Base-by-base conservation (phyloP, 2,888 invertebrate species). In the Mythimna loreyi region DNA sequence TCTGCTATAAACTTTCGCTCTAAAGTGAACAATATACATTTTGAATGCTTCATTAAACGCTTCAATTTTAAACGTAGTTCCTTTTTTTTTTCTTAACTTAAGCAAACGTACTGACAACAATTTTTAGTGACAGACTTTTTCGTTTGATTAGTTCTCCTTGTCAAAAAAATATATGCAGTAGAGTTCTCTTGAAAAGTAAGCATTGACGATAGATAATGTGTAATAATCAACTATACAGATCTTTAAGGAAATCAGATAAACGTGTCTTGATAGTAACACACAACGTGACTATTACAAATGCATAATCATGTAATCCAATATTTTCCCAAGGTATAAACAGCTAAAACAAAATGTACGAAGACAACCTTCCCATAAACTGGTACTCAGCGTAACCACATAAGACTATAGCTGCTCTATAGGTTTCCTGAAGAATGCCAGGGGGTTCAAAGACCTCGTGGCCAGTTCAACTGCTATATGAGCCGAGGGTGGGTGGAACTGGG, bases 1-100 rank as follows among this genome's bases (percentile, higher is more conserved):
- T 81, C 62, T 50, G 67, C 63, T 64, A 74, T 78, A 71, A 75
- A 81, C 82, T 80, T 81, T 81, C 82, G 78, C 75, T 80, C 30
- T 67, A 72, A 50, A 72, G 28, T 60, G 65, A 63, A 76, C 60
- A 76, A 62, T 67, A 58, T 63, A 74, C 64, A 68, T 72, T 52
- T 78, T 66, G 50, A 28, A 81, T 61, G 68, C 76, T 80, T 78
- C 81, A 78, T 79, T 76, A 63, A 61, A 57, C 75, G 49, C 68
- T 21, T 28, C 28, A 25, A 28, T 45, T 16, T 52, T 33, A 21
- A 49, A 28, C 4, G 47, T 0, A 5, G 2, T 23, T 49, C 52
- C 47, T 45, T 56, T 60, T 52, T 23, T 53, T 47, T 47, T 52
- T 33, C 28, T 50, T 43, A 53, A 57, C 56, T 36, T 23, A 55